These are phyloP conservation scores for Vombatus ursinus DNA, from an alignment of 2,113 vertebrate species.

Conservation along the genomic window DNA sequence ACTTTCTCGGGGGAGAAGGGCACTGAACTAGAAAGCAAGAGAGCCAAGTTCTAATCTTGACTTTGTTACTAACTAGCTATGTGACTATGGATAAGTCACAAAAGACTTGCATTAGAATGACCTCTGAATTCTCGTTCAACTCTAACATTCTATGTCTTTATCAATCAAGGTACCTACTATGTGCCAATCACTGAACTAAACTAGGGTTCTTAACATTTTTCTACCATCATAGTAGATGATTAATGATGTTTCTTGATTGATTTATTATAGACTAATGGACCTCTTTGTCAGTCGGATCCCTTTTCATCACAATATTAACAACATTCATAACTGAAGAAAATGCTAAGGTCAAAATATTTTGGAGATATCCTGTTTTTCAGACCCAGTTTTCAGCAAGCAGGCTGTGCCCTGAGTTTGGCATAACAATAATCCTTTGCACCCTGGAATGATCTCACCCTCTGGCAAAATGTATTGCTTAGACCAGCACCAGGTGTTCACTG, in stretches of 20 bases:
- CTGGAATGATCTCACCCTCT: no score
- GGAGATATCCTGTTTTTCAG: no score
- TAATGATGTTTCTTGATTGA: neutral
- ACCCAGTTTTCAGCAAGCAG: no score
- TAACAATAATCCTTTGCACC: no score
- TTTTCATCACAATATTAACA: neutral
- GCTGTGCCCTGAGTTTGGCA: no score
- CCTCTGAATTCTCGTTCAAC: neutral
- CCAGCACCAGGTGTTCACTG: no score
- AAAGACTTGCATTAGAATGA: neutral
- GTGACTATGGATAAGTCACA: neutral
- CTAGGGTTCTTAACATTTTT: neutral
- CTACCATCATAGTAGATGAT: neutral
- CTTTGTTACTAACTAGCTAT: neutral
- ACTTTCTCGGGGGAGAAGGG: neutral
- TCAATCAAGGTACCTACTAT: neutral
- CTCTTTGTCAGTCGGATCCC: neutral
- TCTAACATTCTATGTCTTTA: neutral
- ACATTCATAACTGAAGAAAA: neutral
- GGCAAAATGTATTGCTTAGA: no score
- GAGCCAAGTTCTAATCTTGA: neutral
- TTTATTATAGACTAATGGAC: neutral
- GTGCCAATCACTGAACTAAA: neutral
- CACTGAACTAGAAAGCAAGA: neutral
- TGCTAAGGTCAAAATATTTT: neutral